These are phyloP conservation scores for Ondatra zibethicus DNA, from an alignment of 2,113 vertebrate genomes.

Conservation along the genomic window DNA sequence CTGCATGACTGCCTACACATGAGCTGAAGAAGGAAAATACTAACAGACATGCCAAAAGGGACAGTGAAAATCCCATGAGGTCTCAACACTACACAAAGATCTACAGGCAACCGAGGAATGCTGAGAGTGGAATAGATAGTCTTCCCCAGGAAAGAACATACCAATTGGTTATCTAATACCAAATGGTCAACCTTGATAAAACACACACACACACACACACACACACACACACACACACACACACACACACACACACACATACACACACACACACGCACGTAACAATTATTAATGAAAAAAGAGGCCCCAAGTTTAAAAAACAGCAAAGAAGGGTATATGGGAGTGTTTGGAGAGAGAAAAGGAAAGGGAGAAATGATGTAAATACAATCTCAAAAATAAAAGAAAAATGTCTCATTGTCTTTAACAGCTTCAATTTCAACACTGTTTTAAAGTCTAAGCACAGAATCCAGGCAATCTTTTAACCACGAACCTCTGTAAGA, in stretches of 20 bases:
- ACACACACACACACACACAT: too few relatives aligned
- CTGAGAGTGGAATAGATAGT: too few relatives aligned
- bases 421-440: not conserved
- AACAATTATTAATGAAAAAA: too few relatives aligned
- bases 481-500: not conserved
- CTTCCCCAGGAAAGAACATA: too few relatives aligned
- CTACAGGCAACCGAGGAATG: not conserved
- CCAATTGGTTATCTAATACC: too few relatives aligned
- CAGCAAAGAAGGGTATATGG: too few relatives aligned
- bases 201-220: too few relatives aligned
- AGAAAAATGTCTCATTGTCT: not conserved
- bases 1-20: not conserved
- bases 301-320: too few relatives aligned
- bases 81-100: not conserved
- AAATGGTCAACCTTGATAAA: too few relatives aligned
- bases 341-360: not conserved
- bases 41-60: not conserved
- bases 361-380: not conserved
- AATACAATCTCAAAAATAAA: not conserved
- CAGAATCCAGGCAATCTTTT: not conserved
- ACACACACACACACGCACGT: too few relatives aligned
- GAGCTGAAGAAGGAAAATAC: not conserved
- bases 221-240: too few relatives aligned
- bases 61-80: not conserved
- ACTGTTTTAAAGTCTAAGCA: not conserved